Conservation (phyloP, 2,113 vertebrate species). For the Onychostruthus taczanowskii region DNA sequence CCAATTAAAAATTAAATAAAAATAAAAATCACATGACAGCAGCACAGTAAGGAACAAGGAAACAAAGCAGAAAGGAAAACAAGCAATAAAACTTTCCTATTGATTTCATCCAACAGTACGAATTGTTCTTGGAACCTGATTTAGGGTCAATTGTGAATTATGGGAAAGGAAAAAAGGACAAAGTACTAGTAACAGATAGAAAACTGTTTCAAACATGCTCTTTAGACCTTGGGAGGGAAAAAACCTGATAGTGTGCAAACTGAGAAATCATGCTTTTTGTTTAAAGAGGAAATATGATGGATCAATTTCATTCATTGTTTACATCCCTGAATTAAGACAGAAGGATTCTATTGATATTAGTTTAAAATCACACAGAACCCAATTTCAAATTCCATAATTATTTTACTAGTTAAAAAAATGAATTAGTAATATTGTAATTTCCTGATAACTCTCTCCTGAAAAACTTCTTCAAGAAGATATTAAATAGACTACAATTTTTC, state of each 20-base stretch:
- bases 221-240: neutral
- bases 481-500: neutral
- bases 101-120: neutral
- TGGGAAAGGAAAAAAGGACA: conserved; percentile 9
- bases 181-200: neutral
- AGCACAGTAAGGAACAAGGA: neutral
- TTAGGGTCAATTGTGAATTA: neutral
- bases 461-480: neutral
- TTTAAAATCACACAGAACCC: neutral
- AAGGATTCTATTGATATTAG: neutral
- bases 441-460: neutral
- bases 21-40: neutral
- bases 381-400: neutral
- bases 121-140: neutral
- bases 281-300: neutral
- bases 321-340: neutral
- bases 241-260: neutral
- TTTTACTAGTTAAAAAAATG: neutral
- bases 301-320: neutral
- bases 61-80: neutral
- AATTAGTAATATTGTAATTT: neutral
- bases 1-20: neutral
- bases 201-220: neutral
- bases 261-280: neutral
- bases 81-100: neutral